These are phyloP conservation scores for Lepidothrix coronata DNA, from an alignment of 2,113 vertebrate species.

Conservation along the genomic window DNA sequence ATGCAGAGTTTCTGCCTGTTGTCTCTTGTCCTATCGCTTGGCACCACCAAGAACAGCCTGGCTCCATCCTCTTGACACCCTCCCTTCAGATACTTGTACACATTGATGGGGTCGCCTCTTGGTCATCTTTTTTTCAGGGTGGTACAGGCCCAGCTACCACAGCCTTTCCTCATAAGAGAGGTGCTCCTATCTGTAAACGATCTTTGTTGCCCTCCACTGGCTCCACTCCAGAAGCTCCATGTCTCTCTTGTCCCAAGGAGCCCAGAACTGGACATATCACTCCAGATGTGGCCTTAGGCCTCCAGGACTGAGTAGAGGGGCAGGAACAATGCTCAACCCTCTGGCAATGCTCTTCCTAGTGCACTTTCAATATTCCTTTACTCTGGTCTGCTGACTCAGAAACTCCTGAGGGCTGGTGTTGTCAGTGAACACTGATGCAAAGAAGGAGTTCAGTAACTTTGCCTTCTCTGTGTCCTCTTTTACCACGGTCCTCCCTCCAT, in stretches of 20 bases:
- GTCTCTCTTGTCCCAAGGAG: not conserved
- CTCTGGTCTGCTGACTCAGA: not conserved
- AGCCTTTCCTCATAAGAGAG: not conserved
- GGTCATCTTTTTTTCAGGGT: not conserved
- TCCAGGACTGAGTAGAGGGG: not conserved
- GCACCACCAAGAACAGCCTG: not conserved
- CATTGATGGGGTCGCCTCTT: not conserved
- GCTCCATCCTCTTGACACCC: not conserved
- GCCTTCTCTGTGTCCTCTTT: not conserved
- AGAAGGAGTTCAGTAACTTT: not conserved
- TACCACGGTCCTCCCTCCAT: not conserved
- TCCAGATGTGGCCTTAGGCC: not conserved
- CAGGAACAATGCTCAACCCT: not conserved
- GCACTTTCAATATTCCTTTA: not conserved
- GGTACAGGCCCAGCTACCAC: not conserved
- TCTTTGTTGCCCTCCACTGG: not conserved
- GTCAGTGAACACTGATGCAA: not conserved
- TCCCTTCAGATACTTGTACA: not conserved
- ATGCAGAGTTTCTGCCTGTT: not conserved
- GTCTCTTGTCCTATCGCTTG: not conserved
- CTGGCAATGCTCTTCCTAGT: not conserved
- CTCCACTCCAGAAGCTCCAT: not conserved
- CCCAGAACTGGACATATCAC: not conserved
- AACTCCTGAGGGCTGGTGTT: not conserved
- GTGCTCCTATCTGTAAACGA: not conserved